Conservation (phyloP, 2,888 invertebrate genomes). For the Drosophila siamana region DNA sequence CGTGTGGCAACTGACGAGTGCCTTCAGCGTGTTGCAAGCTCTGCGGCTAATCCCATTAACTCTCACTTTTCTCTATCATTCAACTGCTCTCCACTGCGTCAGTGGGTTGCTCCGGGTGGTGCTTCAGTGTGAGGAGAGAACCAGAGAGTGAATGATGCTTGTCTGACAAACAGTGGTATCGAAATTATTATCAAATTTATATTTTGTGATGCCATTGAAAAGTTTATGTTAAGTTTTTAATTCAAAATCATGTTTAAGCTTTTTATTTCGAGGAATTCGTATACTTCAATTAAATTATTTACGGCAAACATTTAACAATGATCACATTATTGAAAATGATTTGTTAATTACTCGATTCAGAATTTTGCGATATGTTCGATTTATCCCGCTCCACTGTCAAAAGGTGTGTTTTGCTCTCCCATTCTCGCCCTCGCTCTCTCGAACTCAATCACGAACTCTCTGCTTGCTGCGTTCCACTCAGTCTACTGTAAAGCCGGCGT, state of each 20-base stretch:
- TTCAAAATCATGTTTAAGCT: too few species aligned
- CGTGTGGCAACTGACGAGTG: constrained; percentile 70
- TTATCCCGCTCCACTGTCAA: constrained; percentile 44
- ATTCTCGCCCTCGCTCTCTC: constrained; percentile 11
- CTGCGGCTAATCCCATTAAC: constrained; percentile 23
- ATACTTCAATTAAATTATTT: too few species aligned
- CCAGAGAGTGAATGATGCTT: constrained; percentile 17
- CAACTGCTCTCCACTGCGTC: constrained; percentile 21
- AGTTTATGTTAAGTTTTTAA: too few species aligned
- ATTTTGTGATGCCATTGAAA: too few species aligned
- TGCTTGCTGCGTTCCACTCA: constrained; percentile 28
- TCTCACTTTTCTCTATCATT: constrained; percentile 41
- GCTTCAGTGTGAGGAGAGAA: background rate
- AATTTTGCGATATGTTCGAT: background rate
- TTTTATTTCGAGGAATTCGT: too few species aligned
- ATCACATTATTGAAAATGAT: background rate
- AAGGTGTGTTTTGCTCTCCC: constrained; percentile 9
- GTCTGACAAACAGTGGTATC: constrained; percentile 45
- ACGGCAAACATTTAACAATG: too few species aligned
- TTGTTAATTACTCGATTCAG: too few species aligned
- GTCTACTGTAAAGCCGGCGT: constrained; percentile 66
- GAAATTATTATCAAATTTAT: background rate
- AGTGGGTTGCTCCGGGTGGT: constrained; percentile 53
- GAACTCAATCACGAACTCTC: constrained; percentile 16
- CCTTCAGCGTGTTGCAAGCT: constrained; percentile 47